Evolutionary conservation across 1,140 invertebrate genomes (phyloP).

Genomic region (Pectinophora gossypiella): DNA sequence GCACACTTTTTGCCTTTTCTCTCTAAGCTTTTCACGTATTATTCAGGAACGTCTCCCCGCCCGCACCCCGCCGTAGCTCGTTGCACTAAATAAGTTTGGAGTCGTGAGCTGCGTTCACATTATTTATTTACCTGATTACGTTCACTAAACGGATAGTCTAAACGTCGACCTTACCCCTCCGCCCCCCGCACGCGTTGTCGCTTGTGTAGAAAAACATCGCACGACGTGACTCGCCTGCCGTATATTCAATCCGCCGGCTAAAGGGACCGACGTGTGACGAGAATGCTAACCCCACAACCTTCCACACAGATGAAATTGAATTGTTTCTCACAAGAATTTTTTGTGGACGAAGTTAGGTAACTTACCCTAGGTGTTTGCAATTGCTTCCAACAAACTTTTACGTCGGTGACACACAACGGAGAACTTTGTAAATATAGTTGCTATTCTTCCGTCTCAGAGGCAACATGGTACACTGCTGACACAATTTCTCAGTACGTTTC

Average conservation of each 20-base stretch:
- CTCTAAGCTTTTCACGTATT: too few relatives aligned
- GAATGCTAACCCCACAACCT: constrained; percentile 10
- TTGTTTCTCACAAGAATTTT: background rate
- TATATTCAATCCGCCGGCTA: constrained; percentile 22
- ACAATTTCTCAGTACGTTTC: constrained; percentile 4
- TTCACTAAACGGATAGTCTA: constrained; percentile 4
- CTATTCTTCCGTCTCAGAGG: too few relatives aligned
- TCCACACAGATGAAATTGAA: background rate
- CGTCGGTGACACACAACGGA: too few relatives aligned
- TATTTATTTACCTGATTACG: constrained; percentile 12
- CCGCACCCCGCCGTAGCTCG: too few relatives aligned
- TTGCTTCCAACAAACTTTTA: too few relatives aligned
- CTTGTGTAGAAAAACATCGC: constrained; percentile 16
- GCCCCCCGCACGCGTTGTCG: background rate
- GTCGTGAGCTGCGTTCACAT: background rate
- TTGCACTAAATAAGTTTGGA: too few relatives aligned
- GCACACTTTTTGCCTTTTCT: too few relatives aligned
- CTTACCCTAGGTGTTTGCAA: too few relatives aligned
- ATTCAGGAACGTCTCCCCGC: too few relatives aligned
- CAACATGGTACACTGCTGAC: constrained; percentile 9
- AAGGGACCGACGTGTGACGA: constrained; percentile 16
- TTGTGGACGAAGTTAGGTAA: too few relatives aligned
- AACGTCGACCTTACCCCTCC: background rate
- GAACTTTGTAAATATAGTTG: too few relatives aligned
- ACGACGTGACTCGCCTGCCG: constrained; percentile 20